phyloP scores from a whole-genome alignment of 2,888 invertebrate species.

The Deilephila elpenor region DNA sequence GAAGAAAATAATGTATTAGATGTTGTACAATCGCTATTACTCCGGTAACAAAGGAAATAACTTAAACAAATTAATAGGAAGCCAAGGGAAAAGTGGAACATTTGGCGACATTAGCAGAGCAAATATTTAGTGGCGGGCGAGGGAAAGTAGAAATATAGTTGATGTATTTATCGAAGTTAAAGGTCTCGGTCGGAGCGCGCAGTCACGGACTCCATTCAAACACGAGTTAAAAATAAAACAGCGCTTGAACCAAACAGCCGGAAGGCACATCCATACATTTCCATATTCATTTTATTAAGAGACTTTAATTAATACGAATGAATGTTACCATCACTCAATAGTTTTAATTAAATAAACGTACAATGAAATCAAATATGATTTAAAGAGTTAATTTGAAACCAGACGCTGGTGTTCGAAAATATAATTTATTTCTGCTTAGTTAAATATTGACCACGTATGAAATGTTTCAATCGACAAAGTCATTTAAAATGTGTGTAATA shows the following conservation, averaged over 20 bases:
- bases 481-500: neutral
- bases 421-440: neutral
- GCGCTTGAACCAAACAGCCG: neutral
- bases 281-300: neutral
- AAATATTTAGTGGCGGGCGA: conserved; percentile 13
- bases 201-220: conserved; percentile 3
- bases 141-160: conserved; percentile 14
- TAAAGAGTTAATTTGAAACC: neutral
- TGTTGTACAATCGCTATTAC: neutral
- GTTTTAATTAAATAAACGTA: conserved; percentile 5
- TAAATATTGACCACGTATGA: neutral
- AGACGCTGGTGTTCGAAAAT: neutral
- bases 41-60: neutral
- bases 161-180: conserved; percentile 16
- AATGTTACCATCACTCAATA: neutral
- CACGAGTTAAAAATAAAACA: conserved; percentile 14
- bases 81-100: neutral
- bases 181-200: conserved; percentile 7
- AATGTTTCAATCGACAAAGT: neutral
- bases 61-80: conserved; percentile 2
- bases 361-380: neutral
- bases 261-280: neutral
- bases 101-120: conserved; percentile 16
- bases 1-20: too few relatives aligned
- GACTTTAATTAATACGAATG: neutral